Conservation (phyloP, 2,113 vertebrate genomes). For the Melanocharis versteri region DNA sequence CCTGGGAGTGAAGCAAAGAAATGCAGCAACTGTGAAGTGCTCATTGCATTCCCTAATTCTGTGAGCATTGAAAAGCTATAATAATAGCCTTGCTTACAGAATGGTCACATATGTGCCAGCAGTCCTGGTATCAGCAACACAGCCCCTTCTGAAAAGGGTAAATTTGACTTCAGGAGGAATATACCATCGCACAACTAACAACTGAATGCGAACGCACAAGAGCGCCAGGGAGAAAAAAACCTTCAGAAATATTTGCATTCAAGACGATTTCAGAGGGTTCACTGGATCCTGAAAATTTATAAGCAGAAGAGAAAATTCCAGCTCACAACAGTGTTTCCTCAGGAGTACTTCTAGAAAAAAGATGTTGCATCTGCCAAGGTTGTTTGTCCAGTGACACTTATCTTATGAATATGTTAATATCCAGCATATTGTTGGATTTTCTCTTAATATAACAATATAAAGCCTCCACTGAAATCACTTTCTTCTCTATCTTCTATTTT, state of each 20-base stretch:
- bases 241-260: neutral
- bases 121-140: neutral
- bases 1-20: neutral
- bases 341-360: neutral
- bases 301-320: neutral
- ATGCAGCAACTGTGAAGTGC: neutral
- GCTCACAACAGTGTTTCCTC: neutral
- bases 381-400: neutral
- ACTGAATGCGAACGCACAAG: fast-evolving
- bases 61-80: neutral
- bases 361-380: neutral
- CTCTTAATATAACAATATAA: neutral
- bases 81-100: neutral
- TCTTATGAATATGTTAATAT: neutral
- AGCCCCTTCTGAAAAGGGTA: neutral
- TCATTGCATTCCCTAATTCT: neutral
- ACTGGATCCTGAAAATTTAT: neutral
- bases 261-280: neutral
- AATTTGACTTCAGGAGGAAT: neutral
- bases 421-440: neutral
- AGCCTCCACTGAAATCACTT: neutral
- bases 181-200: fast-evolving
- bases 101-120: neutral
- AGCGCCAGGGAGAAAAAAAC: neutral
- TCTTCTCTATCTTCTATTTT: neutral